phyloP scores from a whole-genome alignment of 1,140 invertebrate species.

The Drosophila trapezifrons region DNA sequence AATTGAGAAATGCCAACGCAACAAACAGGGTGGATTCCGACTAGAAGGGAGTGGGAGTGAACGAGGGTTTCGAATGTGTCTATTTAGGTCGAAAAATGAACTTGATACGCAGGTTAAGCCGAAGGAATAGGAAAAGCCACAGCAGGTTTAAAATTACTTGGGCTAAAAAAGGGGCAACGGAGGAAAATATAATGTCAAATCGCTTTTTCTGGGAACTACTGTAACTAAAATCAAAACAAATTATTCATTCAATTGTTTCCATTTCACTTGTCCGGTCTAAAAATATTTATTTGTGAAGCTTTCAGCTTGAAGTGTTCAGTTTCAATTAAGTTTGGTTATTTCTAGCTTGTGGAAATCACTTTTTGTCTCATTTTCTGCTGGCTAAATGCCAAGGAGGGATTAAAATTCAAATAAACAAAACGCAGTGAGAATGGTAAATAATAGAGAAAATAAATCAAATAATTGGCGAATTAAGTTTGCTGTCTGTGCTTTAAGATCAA shows the following conservation, averaged over 20 bases:
- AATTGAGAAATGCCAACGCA: slow-evolving; percentile 37
- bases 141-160: slow-evolving; percentile 5
- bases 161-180: background rate
- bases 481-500: slow-evolving; percentile 8
- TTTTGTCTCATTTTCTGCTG: too few species aligned
- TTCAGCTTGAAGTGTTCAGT: too few species aligned
- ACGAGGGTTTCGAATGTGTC: slow-evolving; percentile 28
- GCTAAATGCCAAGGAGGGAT: background rate
- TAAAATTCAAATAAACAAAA: background rate
- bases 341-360: too few species aligned
- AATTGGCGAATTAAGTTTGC: slow-evolving; percentile 4
- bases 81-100: slow-evolving; percentile 44
- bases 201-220: slow-evolving; percentile 1
- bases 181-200: background rate
- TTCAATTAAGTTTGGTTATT: background rate
- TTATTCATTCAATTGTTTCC: background rate
- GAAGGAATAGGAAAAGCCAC: background rate
- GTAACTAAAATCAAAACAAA: background rate
- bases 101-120: slow-evolving; percentile 18
- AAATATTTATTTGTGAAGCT: background rate
- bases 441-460: slow-evolving; percentile 7
- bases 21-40: background rate
- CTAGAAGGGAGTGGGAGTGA: background rate
- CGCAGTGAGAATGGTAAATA: background rate
- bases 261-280: background rate